Percentiles rank a stretch among this genome's conserved stretches.
These are phyloP conservation scores for Drosophila sordidapex DNA, from an alignment of 2,888 invertebrate genomes.

Conservation along the genomic window DNA sequence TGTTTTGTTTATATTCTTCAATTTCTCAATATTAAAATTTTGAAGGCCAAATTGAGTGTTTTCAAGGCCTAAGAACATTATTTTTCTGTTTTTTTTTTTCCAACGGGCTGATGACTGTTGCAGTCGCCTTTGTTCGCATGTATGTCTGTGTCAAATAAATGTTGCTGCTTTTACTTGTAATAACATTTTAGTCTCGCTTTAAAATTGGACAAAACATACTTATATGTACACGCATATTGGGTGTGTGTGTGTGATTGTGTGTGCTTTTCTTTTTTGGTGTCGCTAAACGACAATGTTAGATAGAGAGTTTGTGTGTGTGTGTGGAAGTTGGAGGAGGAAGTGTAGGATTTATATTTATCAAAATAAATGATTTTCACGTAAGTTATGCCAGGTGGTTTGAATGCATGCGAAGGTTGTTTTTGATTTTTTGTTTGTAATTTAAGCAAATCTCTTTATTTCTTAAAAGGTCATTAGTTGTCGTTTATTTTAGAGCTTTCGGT, in stretches of 20 bases:
- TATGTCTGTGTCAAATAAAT: constrained; percentile 41
- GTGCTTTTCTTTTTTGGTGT: constrained; percentile 9
- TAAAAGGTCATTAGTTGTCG: constrained; percentile 53
- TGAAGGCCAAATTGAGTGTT: constrained; percentile 56
- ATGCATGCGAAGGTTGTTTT: constrained; percentile 56
- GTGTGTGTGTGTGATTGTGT: constrained; percentile 10
- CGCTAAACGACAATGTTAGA: constrained; percentile 44
- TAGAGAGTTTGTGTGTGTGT: constrained; percentile 9
- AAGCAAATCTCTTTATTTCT: constrained; percentile 70
- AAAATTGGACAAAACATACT: constrained; percentile 68
- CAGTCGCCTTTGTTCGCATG: constrained; percentile 31
- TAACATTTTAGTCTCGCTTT: constrained; percentile 60
- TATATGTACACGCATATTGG: constrained; percentile 45
- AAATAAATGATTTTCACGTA: constrained; percentile 60
- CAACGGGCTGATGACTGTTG: constrained; percentile 15
- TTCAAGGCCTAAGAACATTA: constrained; percentile 44
- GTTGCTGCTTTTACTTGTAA: constrained; percentile 40
- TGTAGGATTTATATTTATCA: constrained; percentile 31
- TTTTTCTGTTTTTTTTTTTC: constrained; percentile 26
- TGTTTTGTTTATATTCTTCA: constrained; percentile 35
- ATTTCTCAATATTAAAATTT: constrained; percentile 42
- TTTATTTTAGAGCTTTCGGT: constrained; percentile 20
- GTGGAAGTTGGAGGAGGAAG: background rate
- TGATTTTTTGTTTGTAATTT: constrained; percentile 40
- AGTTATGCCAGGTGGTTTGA: constrained; percentile 65